Conservation (phyloP, 30 jellyfish, hydroid and myxozoan genomes). For the Pelagia noctiluca region DNA sequence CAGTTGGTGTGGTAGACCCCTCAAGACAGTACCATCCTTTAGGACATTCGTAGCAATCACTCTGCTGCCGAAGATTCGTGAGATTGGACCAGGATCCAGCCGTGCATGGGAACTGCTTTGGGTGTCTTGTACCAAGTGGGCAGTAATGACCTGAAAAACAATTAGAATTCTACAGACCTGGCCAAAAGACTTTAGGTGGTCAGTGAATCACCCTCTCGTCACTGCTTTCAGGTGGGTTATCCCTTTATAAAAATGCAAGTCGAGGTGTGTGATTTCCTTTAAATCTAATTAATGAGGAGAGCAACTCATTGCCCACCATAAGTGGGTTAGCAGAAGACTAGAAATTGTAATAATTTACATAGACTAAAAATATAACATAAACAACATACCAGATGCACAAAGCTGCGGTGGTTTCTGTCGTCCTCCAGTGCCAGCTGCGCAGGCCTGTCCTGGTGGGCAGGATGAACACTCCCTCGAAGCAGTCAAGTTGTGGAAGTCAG, state of each 20-base stretch:
- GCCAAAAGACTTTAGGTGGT: neutral
- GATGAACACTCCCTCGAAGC: slow-evolving; percentile 83
- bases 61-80: slow-evolving; percentile 79
- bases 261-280: no score
- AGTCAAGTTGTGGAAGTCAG: slow-evolving; percentile 90
- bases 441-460: slow-evolving; percentile 97
- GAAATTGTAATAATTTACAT: no score
- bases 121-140: slow-evolving; percentile 96
- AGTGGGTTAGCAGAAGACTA: no score
- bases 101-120: slow-evolving; percentile 93
- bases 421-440: slow-evolving; percentile 99
- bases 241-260: no score
- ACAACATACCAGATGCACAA: slow-evolving; percentile 90
- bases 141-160: slow-evolving; percentile 86
- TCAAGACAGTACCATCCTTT: slow-evolving; percentile 96
- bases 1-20: slow-evolving; percentile 91
- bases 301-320: no score
- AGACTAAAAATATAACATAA: neutral
- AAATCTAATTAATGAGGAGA: no score
- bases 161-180: slow-evolving; percentile 1
- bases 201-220: no score
- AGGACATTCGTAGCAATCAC: slow-evolving; percentile 93
- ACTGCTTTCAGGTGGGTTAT: no score
- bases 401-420: slow-evolving; percentile 93
- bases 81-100: slow-evolving; percentile 98